These are phyloP conservation scores for Chrysotoxum bicinctum DNA, from an alignment of 2,888 invertebrate species.

Conservation along the genomic window DNA sequence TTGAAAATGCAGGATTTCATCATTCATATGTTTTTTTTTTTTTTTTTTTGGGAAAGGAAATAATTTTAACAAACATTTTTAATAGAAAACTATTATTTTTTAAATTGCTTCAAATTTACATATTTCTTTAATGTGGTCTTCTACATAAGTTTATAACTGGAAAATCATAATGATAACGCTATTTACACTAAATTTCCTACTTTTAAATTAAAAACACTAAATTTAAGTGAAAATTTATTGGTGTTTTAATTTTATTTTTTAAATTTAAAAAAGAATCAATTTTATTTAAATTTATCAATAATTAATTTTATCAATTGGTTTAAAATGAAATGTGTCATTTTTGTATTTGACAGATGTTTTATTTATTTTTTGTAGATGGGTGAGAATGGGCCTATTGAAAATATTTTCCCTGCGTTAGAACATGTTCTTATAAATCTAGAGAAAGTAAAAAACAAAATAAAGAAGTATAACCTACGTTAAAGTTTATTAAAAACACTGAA, in stretches of 20 bases:
- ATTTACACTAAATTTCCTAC: constrained; percentile 38
- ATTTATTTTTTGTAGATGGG: background rate
- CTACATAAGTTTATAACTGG: constrained; percentile 3
- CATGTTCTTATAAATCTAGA: background rate
- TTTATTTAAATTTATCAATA: background rate
- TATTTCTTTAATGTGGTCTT: constrained; percentile 10
- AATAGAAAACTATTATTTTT: constrained; percentile 5
- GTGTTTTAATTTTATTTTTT: background rate
- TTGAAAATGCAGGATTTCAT: constrained; percentile 50
- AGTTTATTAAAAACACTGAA: no score
- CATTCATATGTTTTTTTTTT: constrained; percentile 43
- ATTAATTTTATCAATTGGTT: background rate
- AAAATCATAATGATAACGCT: constrained; percentile 20
- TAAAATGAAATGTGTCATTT: background rate
- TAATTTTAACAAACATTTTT: constrained; percentile 16
- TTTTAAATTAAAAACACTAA: constrained; percentile 15
- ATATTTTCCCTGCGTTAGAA: background rate
- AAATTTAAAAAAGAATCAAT: background rate
- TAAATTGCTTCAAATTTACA: constrained; percentile 7
- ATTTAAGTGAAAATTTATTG: constrained; percentile 6
- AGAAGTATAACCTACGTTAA: no score
- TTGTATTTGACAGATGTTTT: constrained; percentile 9
- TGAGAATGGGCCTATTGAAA: background rate
- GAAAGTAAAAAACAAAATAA: no score
- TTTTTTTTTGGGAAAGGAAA: constrained; percentile 21